Percentiles rank a stretch among this genome's conserved stretches.
phyloP scores from a whole-genome alignment of 2,113 vertebrate genomes.

The Egretta garzetta region DNA sequence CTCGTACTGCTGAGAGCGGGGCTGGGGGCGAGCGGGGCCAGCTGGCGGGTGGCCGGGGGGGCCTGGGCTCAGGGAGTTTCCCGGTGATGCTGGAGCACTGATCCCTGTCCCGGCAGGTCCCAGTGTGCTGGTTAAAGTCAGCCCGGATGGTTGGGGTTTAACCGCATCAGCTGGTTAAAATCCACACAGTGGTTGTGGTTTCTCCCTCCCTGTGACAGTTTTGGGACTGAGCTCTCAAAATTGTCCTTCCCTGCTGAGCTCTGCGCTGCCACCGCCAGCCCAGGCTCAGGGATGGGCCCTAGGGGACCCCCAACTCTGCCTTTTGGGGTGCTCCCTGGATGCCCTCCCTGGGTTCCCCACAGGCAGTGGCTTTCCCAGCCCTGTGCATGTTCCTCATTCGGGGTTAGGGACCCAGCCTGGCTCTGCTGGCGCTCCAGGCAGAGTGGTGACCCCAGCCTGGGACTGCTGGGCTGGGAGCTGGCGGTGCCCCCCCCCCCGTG shows the following conservation, averaged over 20 bases:
- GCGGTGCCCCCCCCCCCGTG: accelerated
- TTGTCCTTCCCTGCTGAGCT: not conserved
- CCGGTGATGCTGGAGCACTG: not conserved
- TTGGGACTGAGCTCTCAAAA: not conserved
- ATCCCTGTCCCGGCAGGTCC: not conserved
- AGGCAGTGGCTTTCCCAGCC: not conserved
- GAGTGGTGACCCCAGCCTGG: not conserved
- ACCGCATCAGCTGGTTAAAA: not conserved
- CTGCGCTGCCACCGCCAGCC: not conserved
- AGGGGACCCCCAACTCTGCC: not conserved
- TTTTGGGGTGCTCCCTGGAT: not conserved
- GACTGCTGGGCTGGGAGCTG: not conserved
- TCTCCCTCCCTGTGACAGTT: not conserved
- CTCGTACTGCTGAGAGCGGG: accelerated
- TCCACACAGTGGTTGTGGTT: not conserved
- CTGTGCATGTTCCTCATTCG: not conserved
- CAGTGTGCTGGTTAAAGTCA: not conserved
- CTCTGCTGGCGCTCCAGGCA: not conserved
- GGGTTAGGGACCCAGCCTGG: not conserved
- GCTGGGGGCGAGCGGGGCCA: not conserved
- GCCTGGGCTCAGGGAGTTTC: not conserved
- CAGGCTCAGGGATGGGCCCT: not conserved
- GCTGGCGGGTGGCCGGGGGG: accelerated
- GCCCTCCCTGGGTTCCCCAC: not conserved
- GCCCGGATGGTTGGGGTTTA: not conserved